Conservation (phyloP, 2,888 invertebrate species). For the Phytoseiulus persimilis region DNA sequence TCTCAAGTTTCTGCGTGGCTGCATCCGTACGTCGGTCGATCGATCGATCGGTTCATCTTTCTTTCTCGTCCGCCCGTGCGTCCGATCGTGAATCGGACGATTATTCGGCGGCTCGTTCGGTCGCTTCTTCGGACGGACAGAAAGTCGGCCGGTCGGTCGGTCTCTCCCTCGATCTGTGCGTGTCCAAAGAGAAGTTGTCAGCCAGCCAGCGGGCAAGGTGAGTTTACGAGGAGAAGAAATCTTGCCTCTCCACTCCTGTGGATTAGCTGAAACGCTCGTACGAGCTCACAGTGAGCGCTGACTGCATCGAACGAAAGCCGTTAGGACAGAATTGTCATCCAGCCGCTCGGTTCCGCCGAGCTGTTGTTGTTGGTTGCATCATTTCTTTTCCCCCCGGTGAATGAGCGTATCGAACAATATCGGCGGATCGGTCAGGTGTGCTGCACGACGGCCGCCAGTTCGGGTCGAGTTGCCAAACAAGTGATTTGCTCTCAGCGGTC, state of each 20-base stretch:
- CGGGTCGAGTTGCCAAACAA: background rate
- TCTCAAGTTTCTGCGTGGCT: too few relatives aligned
- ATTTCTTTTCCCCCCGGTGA: background rate
- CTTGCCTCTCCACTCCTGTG: background rate
- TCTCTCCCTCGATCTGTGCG: background rate
- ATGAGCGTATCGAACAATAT: background rate
- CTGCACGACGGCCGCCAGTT: background rate
- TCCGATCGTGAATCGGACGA: background rate
- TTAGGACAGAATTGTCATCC: background rate
- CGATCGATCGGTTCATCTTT: background rate
- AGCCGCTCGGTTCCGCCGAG: background rate
- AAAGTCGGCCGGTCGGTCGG: background rate
- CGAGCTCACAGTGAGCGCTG: background rate
- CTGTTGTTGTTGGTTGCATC: background rate
- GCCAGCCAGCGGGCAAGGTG: background rate
- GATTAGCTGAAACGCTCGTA: background rate
- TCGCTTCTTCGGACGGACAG: background rate
- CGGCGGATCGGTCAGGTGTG: background rate
- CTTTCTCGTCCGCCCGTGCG: background rate
- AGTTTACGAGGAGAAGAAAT: constrained; percentile 5
- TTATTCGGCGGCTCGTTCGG: background rate
- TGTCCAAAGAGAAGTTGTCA: background rate
- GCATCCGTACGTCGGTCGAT: background rate
- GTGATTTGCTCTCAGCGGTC: background rate
- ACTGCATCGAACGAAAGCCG: background rate